phyloP scores from a whole-genome alignment of 2,113 vertebrate species.

The Sarotherodon lohbergeri region DNA sequence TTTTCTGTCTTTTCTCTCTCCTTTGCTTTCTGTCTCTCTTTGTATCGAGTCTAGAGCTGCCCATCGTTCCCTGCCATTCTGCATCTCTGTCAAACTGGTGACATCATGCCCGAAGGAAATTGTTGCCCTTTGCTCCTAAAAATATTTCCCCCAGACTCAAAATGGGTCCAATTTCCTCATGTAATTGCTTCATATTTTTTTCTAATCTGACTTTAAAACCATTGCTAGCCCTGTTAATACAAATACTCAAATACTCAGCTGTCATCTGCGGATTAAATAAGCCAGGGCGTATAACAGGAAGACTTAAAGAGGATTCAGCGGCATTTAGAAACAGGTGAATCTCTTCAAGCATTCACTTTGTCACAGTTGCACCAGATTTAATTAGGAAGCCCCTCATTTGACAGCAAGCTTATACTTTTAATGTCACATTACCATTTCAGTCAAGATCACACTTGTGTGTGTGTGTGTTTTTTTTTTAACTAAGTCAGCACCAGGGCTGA shows the following conservation, averaged over 20 bases:
- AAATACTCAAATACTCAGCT: neutral
- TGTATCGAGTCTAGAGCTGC: neutral
- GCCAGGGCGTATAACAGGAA: neutral
- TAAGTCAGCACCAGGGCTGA: neutral
- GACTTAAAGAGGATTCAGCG: neutral
- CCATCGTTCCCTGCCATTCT: neutral
- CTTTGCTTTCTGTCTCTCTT: neutral
- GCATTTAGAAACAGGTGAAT: neutral
- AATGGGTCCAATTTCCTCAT: neutral
- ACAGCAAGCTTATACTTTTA: neutral
- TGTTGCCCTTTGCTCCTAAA: neutral
- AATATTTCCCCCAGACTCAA: neutral
- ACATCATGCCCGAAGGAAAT: neutral
- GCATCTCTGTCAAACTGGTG: neutral
- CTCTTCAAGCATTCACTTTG: neutral
- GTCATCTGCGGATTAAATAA: constrained; percentile 10
- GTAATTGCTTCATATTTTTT: constrained; percentile 10
- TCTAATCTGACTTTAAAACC: constrained; percentile 47
- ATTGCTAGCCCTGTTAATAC: constrained; percentile 2
- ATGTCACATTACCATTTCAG: neutral
- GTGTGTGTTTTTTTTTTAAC: neutral
- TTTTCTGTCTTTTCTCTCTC: neutral
- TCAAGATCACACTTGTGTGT: neutral
- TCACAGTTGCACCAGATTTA: neutral
- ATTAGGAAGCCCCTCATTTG: neutral